Evolutionary conservation across 2,888 invertebrate genomes (phyloP), one percentile per base, ranked within the genome.

Genomic region (Osmoderma eremita): DNA sequence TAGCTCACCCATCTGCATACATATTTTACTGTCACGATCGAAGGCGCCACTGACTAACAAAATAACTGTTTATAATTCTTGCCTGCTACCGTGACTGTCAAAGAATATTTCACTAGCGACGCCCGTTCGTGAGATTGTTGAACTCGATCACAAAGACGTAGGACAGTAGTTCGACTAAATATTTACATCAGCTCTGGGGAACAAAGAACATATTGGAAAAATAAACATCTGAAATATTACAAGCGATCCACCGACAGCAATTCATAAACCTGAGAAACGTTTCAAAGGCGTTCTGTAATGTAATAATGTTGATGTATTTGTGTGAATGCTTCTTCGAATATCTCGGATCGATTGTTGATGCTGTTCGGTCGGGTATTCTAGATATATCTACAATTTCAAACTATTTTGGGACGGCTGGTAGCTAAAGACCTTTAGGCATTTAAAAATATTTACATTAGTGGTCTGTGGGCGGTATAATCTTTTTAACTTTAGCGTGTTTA

Each of bases 201-300:
- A 61, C 58, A 61, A 61, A 61, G 45, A 61, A 53, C 17, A 5
- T 18, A 15, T 42, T 15, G 45, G 24, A 61, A 61, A 51, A 45
- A 38, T 53, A 45, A 61, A 45, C 45, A 45, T 45, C 17, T 45
- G 30, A 61, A 45, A 61, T 45, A 58, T 30, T 30, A 45, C 17
- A 48, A n/a, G 24, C 30, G 45, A 45, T n/a, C 45, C 58, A 45
- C 45, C 42, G 58, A 42, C 45, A 15, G 8, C 38, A 18, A 12
- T n/a, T 12, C 53, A 53, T 53, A 36, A 18, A 38, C 53, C 4
- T 39, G 36, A 15, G 50, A 53, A 53, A 39, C 53, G 42, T 15
- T 10, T 6, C 5, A 10, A 30, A 30, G 6, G 10, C 10, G 6
- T 36, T 36, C 38, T 17, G 17, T 30, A 30, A 30, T 30, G 8